phyloP scores from a whole-genome alignment of 2,888 invertebrate species.

The Phragmatobia fuliginosa region DNA sequence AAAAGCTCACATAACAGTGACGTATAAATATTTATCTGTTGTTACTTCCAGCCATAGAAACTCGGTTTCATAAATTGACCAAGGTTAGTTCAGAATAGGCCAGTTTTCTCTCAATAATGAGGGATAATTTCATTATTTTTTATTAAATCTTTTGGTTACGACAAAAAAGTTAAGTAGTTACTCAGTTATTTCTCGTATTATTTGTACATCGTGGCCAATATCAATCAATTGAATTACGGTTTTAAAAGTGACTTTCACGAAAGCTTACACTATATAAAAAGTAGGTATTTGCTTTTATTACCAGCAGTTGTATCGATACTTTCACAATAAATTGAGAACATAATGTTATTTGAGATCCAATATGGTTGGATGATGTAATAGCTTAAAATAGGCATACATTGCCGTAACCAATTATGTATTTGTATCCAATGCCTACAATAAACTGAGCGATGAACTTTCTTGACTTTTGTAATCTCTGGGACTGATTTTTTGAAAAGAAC shows the following conservation, averaged over 20 bases:
- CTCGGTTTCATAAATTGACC: not conserved
- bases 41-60: not conserved
- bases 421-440: not conserved
- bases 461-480: too few relatives aligned
- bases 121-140: not conserved
- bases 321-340: constrained; percentile 25
- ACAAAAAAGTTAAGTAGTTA: not conserved
- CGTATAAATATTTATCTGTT: not conserved
- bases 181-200: constrained; percentile 3
- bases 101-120: constrained; percentile 1
- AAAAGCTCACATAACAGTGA: not conserved
- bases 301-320: constrained; percentile 21
- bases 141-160: constrained; percentile 2
- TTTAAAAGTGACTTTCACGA: constrained; percentile 36
- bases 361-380: constrained; percentile 4
- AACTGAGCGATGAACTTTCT: not conserved
- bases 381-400: not conserved
- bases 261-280: constrained; percentile 21
- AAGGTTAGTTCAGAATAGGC: not conserved
- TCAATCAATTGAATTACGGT: constrained; percentile 20
- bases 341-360: constrained; percentile 6
- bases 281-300: constrained; percentile 24
- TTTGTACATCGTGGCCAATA: constrained; percentile 10
- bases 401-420: too few relatives aligned
- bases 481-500: too few relatives aligned